phyloP scores from a whole-genome alignment of 2,113 vertebrate species.

The Lutjanus erythropterus region DNA sequence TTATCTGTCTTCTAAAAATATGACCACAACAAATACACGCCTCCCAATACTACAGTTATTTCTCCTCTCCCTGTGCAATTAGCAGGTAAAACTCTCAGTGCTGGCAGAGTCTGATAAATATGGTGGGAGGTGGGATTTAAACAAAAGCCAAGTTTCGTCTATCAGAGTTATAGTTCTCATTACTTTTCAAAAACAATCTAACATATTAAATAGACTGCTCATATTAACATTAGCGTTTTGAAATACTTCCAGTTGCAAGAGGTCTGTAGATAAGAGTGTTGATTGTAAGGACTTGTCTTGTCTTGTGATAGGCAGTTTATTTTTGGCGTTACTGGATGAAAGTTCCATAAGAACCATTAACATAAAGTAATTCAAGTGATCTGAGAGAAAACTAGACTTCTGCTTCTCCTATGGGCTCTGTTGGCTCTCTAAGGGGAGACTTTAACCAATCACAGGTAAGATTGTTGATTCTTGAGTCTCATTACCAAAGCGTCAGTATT shows the following conservation, averaged over 20 bases:
- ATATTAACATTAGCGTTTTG: background rate
- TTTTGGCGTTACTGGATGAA: too few relatives aligned
- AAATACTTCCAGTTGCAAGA: background rate
- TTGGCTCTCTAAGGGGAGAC: too few relatives aligned
- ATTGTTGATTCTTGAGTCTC: too few relatives aligned
- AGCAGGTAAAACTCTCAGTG: conserved; percentile 26
- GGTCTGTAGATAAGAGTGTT: background rate
- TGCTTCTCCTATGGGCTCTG: too few relatives aligned
- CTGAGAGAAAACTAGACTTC: too few relatives aligned
- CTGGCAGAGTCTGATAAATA: conserved; percentile 33
- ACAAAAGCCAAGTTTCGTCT: conserved; percentile 34
- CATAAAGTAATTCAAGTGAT: too few relatives aligned
- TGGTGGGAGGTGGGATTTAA: conserved; percentile 21
- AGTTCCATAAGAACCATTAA: too few relatives aligned
- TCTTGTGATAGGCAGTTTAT: too few relatives aligned
- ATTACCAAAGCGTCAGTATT: too few relatives aligned
- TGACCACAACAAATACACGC: conserved; percentile 18
- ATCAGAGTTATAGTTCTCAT: background rate
- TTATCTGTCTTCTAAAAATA: conserved; percentile 63
- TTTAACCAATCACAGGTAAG: too few relatives aligned
- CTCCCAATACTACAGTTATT: conserved; percentile 1
- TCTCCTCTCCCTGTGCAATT: conserved; percentile 25
- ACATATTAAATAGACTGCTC: background rate
- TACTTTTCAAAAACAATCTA: background rate
- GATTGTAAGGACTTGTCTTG: background rate